Conservation (phyloP, 2,888 invertebrate species). For the Elegia similella region DNA sequence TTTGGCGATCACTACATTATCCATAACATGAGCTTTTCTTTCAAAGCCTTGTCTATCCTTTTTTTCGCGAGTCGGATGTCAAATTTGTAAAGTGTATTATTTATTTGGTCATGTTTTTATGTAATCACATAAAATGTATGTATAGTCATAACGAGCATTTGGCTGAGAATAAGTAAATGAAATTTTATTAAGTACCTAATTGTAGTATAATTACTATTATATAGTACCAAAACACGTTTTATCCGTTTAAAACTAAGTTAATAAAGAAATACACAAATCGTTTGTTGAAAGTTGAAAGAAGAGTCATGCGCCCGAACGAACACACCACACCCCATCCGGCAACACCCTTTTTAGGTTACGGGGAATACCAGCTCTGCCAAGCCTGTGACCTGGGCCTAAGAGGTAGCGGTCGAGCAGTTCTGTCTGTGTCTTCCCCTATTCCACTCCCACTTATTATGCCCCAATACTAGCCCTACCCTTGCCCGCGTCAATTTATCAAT, state of each 20-base stretch:
- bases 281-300: neutral
- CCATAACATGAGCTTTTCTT: neutral
- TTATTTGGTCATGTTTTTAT: constrained; percentile 18
- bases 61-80: neutral
- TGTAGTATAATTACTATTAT: constrained; percentile 10
- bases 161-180: constrained; percentile 17
- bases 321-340: no score
- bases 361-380: no score
- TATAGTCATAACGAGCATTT: constrained; percentile 10
- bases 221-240: neutral
- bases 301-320: neutral
- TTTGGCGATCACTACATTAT: no score
- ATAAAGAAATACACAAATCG: neutral
- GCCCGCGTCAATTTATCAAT: no score
- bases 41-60: neutral
- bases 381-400: no score
- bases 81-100: constrained; percentile 19
- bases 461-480: no score
- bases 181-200: constrained; percentile 19
- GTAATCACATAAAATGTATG: constrained; percentile 7
- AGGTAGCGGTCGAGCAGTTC: no score
- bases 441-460: no score
- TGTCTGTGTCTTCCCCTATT: no score
- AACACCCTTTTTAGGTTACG: no score
- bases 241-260: no score